These are phyloP conservation scores for Lasioglossum calceatum DNA, from an alignment of 2,888 invertebrate genomes.

Conservation along the genomic window DNA sequence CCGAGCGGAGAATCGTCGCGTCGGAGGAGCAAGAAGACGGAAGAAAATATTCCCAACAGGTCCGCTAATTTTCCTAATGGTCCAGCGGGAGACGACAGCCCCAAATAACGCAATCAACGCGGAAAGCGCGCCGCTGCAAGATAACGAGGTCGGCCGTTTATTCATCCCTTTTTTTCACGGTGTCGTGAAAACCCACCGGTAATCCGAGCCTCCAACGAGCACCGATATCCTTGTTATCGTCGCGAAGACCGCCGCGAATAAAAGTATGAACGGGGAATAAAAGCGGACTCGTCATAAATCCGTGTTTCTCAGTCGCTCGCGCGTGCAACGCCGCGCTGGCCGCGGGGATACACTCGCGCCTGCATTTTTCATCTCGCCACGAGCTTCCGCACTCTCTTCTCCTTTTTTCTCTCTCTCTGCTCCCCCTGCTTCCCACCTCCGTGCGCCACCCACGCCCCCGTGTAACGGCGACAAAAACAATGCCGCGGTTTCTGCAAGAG, in stretches of 20 bases:
- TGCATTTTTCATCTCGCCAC: conserved; percentile 37
- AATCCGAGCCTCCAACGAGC: conserved; percentile 42
- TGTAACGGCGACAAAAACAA: conserved; percentile 40
- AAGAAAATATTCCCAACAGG: conserved; percentile 10
- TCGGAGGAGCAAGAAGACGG: not conserved
- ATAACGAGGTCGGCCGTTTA: conserved; percentile 48
- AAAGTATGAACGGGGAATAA: conserved; percentile 21
- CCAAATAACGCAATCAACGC: conserved; percentile 54
- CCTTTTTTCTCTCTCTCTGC: not conserved
- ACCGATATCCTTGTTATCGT: conserved; percentile 51
- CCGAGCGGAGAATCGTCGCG: not conserved
- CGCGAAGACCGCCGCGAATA: conserved; percentile 30
- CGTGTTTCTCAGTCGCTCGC: not conserved
- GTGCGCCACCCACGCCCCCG: not conserved
- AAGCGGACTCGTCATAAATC: conserved; percentile 21
- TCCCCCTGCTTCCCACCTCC: not conserved
- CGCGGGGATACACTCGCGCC: conserved; percentile 2
- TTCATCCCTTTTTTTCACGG: conserved; percentile 20
- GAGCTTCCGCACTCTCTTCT: conserved; percentile 31
- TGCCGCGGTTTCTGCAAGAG: conserved; percentile 52
- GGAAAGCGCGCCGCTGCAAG: conserved; percentile 15
- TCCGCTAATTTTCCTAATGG: conserved; percentile 51
- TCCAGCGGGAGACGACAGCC: conserved; percentile 33
- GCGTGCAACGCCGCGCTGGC: not conserved
- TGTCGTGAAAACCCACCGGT: conserved; percentile 28